Base-by-base conservation (phyloP, 2,113 vertebrate genomes). In the Phoenicopterus ruber region DNA sequence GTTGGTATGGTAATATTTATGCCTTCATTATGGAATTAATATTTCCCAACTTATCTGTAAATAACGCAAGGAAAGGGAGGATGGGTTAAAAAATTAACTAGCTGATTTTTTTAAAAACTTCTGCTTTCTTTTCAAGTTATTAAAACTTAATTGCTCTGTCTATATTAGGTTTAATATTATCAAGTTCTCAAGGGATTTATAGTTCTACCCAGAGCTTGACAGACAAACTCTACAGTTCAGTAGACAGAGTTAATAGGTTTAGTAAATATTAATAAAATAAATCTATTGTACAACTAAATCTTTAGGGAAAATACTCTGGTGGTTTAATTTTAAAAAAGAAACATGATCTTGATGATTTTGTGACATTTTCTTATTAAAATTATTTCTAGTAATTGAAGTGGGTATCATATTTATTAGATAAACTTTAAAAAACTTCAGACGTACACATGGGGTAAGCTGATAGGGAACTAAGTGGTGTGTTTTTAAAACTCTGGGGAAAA, bases 251-350 rank as follows among this genome's bases (percentile, higher is more conserved):
- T 97, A 97, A 95, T 92, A 90, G 88, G 52, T 86, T 97, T 96
- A 93, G 88, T 95, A 91, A 97, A 97, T 93, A 94, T 93, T 97
- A 96, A 94, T 94, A 94, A 96, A 95, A 94, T 77, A 91, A 94
- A 74, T 88, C 77, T 93, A 83, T 96, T 91, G 90, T 96, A 69
- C 66, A 66, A 54, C 76, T 69, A 72, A 94, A 82, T 90, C 95
- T 97, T 89, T 10, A 86, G 91, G 94, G 96, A 96, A 96, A 96
- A 96, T 3, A 90, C 71, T 90, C 47, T 49, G 10, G 55, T 88
- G 57, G 46, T 92, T 97, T 91, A 95, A 96, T 96, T 96, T 94
- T 54, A 34, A 87, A 70, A 42, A 89, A 67, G 90, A 82, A 96
- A 96, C 34, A 52, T 81, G 80, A 97, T 97, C 94, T 92, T 76